phyloP scores from a whole-genome alignment of 2,797 vertebrate genomes.

The Aldrovandia affinis region DNA sequence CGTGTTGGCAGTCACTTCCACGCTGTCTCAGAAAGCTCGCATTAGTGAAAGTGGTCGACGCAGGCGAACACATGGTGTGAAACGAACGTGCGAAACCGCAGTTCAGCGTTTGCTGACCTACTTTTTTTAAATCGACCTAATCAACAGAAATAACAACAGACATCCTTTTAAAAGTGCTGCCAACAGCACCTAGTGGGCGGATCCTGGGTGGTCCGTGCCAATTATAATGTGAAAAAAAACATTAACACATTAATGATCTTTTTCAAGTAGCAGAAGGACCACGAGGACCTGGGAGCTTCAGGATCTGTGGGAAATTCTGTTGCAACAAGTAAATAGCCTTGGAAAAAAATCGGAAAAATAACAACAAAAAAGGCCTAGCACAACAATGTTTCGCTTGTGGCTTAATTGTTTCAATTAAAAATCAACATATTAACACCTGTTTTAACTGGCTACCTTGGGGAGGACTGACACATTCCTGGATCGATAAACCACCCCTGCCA shows the following conservation, averaged over 20 bases:
- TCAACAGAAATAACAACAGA: constrained; percentile 11
- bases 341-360: constrained; percentile 46
- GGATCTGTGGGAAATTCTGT: neutral
- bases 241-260: neutral
- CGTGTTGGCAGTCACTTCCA: neutral
- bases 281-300: neutral
- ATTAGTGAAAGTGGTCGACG: too few relatives aligned
- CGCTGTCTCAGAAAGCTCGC: neutral
- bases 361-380: constrained; percentile 28
- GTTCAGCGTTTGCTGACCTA: constrained; percentile 10
- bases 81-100: neutral
- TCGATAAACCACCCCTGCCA: constrained; percentile 65
- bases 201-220: neutral
- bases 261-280: neutral
- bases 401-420: constrained; percentile 61
- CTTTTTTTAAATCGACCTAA: neutral
- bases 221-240: neutral
- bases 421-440: constrained; percentile 53
- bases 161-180: neutral
- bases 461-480: constrained; percentile 52
- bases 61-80: neutral
- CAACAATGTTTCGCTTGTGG: constrained; percentile 37
- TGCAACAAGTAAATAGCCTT: neutral
- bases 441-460: constrained; percentile 38
- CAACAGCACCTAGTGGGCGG: neutral